Evolutionary conservation across 2,797 vertebrate genomes (phyloP), one percentile per base, ranked within the genome.

Genomic region (Borostomias antarcticus): DNA sequence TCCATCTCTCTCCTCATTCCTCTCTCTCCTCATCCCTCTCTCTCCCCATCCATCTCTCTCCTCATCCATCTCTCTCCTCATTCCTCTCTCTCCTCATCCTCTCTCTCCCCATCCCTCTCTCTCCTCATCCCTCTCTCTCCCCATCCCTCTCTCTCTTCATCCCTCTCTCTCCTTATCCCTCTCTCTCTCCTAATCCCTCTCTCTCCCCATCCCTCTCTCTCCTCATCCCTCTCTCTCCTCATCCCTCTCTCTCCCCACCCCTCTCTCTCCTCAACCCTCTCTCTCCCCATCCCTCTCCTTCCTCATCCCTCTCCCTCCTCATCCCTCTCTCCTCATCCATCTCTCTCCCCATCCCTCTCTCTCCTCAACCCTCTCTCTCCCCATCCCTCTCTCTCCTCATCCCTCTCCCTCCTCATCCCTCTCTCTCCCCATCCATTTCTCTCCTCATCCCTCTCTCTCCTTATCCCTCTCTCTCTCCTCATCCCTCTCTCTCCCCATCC

Each of bases 41-140:
- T 63, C 43, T 63, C 37, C 17, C 64, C 50, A 45, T 64, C 33
- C 4, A 11, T 53, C 17, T 26, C 30, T 33, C 75, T 85, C 70
- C 32, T 71, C 82, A 82, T 85, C 73, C 76, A 69, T 77, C 70
- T 45, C 43, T 28, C 9, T 30, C 5, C 4, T 15, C 15, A 7
- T 69, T 58, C 65, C 50, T 64, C 59, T n/a, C n/a, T n/a, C n/a
- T n/a, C 32, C 72, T 83, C 83, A 86, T 72, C 76, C 70, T 77
- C 70, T 45, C 43, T 28, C 9, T 30, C 5, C 4, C 23, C 15
- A 7, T 69, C 62, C 65, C 50, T 64, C 59, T n/a, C n/a, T n/a
- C n/a, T n/a, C n/a, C n/a, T n/a, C n/a, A n/a, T n/a, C n/a, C n/a
- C n/a, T n/a, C n/a, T n/a, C n/a, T n/a, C n/a, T n/a, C n/a, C 45